A percentile compares a stretch with the other conserved stretches of the same genome.
phyloP scores from a whole-genome alignment of 1,140 invertebrate genomes.

The Drosophila setifemur region DNA sequence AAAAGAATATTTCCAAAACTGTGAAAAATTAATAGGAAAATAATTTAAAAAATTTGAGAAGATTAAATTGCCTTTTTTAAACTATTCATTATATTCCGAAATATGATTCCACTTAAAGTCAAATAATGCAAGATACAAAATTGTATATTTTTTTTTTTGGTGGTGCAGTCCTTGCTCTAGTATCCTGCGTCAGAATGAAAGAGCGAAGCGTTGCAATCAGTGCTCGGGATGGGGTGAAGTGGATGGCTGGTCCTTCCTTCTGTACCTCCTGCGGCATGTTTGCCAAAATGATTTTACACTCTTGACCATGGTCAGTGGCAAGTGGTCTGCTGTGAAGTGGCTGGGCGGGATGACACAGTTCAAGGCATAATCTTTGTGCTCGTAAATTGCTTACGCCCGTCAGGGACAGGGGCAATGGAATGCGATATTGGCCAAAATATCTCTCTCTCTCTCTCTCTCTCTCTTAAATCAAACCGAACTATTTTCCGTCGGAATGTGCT shows the following conservation, averaged over 20 bases:
- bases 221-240: conserved; percentile 19
- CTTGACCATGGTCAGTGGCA: conserved; percentile 28
- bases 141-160: not conserved
- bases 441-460: not conserved
- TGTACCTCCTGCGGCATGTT: conserved; percentile 50
- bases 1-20: not conserved
- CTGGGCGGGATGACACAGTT: conserved; percentile 4
- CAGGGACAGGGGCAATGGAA: conserved; percentile 15
- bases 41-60: no score
- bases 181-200: conserved; percentile 8
- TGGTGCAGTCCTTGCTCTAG: no score
- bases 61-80: no score
- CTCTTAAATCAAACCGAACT: not conserved
- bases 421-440: conserved; percentile 12
- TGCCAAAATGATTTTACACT: conserved; percentile 60
- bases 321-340: conserved; percentile 19
- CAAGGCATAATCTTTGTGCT: conserved; percentile 33
- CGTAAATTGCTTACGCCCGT: conserved; percentile 45
- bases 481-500: conserved; percentile 20
- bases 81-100: not conserved
- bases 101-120: no score
- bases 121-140: not conserved
- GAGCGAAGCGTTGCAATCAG: conserved; percentile 36
- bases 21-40: no score
- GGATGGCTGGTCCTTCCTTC: not conserved